Base-by-base conservation (phyloP, 2,797 vertebrate species). In the Helicolenus hilgendorfi region DNA sequence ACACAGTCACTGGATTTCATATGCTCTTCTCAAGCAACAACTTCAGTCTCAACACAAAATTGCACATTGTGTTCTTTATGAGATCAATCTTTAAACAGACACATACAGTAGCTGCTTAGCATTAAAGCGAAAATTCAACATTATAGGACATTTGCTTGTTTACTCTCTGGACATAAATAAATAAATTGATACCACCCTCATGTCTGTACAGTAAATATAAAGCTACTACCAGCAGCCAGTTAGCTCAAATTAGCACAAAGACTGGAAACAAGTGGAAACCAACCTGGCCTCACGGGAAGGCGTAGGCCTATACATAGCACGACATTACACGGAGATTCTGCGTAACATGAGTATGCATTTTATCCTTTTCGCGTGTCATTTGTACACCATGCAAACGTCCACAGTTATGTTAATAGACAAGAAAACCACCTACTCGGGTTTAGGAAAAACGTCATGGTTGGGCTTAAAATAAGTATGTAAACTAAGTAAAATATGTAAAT, bases 1-100 rank as follows among this genome's bases (percentile, higher is more conserved):
- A 90, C 64, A 69, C 36, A 81, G 72, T 88, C 72, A 63, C 71
- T 84, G 74, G 26, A 38, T 79, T 89, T 89, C 65, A 74, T 89
- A 80, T 27, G 60, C 63, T 68, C n/a, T 71, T 75, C 67, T 83
- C 45, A 58, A 77, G 71, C 53, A 70, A 60, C 84, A 73, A 87
- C 77, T 70, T 91, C 60, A 71, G 59, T 31, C 31, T 72, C 58
- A 76, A 74, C 13, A 74, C 22, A 62, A 77, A 70, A 14, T n/a
- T 68, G 60, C 41, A 64, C 64, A 89, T 69, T 84, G 84, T 83
- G 55, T 64, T 80, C 45, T 82, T 45, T 22, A 59, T n/a, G 8
- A 63, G 11, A 79, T 69, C 22, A 55, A 5, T 72, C 9, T 38
- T 14, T 59, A 36, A 33, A 22, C 41, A 74, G 74, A 13, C 49